These are phyloP conservation scores for Dynastes maya DNA, from an alignment of 2,888 invertebrate genomes.

Conservation along the genomic window DNA sequence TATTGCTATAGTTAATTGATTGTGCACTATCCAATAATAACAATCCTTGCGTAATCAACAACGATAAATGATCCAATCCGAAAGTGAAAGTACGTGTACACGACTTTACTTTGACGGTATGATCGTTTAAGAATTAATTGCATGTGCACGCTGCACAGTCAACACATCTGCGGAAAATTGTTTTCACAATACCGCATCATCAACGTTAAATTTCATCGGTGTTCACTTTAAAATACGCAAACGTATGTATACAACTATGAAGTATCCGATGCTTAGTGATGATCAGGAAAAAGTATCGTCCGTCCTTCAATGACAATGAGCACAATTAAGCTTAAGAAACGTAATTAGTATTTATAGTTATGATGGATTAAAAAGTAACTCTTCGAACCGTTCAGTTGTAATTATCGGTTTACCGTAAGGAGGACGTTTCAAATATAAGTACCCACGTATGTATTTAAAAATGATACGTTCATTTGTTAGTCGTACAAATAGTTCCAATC, in stretches of 20 bases:
- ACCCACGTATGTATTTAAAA: constrained; percentile 18
- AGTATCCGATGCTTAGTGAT: background rate
- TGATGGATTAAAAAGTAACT: constrained; percentile 16
- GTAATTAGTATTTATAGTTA: constrained; percentile 42
- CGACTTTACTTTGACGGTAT: constrained; percentile 21
- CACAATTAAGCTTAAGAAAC: constrained; percentile 28
- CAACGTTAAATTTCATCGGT: constrained; percentile 26
- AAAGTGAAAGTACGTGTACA: constrained; percentile 41
- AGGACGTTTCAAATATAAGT: constrained; percentile 7
- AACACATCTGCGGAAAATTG: constrained; percentile 22
- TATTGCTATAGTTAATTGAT: background rate
- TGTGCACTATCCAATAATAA: background rate
- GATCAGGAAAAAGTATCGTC: constrained; percentile 8
- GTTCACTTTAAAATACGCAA: background rate
- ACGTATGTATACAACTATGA: background rate
- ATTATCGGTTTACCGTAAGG: constrained; percentile 8
- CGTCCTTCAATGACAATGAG: constrained; percentile 18
- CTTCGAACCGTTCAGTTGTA: constrained; percentile 37
- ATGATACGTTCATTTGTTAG: constrained; percentile 16
- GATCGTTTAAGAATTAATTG: constrained; percentile 30
- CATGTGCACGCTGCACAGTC: constrained; percentile 19
- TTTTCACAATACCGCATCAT: constrained; percentile 32
- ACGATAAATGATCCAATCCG: constrained; percentile 35
- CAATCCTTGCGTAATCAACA: constrained; percentile 13
- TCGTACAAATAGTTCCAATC: constrained; percentile 11